A percentile compares a stretch with the other conserved stretches of the same genome.
Conservation (phyloP, 2,888 invertebrate genomes). For the Orthonevra nobilis region DNA sequence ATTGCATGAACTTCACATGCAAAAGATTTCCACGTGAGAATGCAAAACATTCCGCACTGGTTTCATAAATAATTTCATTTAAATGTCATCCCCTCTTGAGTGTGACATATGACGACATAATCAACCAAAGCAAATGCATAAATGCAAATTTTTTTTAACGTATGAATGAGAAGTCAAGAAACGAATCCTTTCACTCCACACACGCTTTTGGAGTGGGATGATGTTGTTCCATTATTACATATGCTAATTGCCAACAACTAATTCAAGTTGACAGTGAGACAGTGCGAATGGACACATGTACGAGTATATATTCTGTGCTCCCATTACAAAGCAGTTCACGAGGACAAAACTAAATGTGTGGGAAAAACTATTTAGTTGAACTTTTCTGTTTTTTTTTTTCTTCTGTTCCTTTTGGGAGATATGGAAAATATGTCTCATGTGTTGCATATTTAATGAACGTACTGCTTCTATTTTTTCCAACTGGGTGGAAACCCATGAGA, state of each 20-base stretch:
- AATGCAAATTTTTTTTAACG: constrained; percentile 33
- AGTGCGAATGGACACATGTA: constrained; percentile 53
- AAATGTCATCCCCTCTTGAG: constrained; percentile 53
- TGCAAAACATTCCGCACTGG: constrained; percentile 8
- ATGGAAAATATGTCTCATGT: constrained; percentile 1
- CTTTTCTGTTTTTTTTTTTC: neutral
- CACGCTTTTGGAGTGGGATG: neutral
- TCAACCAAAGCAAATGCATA: constrained; percentile 37
- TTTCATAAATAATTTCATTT: constrained; percentile 63
- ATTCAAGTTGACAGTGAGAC: constrained; percentile 65
- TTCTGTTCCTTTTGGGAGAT: neutral
- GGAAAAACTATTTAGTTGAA: constrained; percentile 20
- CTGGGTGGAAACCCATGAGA: constrained; percentile 32
- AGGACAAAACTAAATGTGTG: constrained; percentile 17
- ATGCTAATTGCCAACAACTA: constrained; percentile 65
- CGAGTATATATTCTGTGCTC: neutral
- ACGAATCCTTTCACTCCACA: constrained; percentile 23
- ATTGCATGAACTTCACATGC: neutral
- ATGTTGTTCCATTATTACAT: constrained; percentile 31
- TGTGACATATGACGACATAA: constrained; percentile 48
- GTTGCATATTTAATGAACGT: constrained; percentile 43
- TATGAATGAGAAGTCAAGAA: neutral
- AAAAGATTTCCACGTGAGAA: neutral
- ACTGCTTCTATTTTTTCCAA: constrained; percentile 18
- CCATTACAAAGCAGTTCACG: constrained; percentile 29